Base-by-base conservation (phyloP, 1,140 invertebrate species). In the Xylocopa sonorina region DNA sequence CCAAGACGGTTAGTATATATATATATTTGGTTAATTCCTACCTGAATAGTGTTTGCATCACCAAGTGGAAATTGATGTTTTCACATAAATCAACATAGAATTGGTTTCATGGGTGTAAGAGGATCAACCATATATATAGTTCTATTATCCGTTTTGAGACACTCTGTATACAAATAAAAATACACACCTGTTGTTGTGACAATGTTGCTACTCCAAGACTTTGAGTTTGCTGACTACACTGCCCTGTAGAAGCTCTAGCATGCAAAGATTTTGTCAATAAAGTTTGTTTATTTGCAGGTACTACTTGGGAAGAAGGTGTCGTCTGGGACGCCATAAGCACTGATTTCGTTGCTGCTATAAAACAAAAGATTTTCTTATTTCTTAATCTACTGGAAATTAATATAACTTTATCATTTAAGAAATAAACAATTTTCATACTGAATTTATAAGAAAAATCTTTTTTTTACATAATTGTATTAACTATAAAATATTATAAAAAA, bases 281-380 rank as follows among this genome's bases (percentile, higher is more conserved):
- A 55, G 92, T 92, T 88, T 93, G 92, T 88, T 92, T 93, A 75
- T 92, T 92, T 80, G 88, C 89, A 88, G 89, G 89, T 90, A 91
- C 89, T 81, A 89, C 87, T 89, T 91, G 90, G 79, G 92, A 90
- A 83, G 91, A 91, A 86, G 92, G 82, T 68, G 89, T 86, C 74
- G 91, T 85, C 81, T 93, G 92, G 41, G 90, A 91, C 58, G 92
- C 84, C 92, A 93, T 92, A 81, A 93, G 81, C 89, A 93, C 90
- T 58, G 92, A 92, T 86, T 93, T 92, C 62, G 88, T 92, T 81
- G 91, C 90, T 80, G 90, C 89, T 91, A 86, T 58, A 86, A 74
- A 85, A 76, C 32, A 78, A 4, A 48, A 51, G 6, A 58, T 29
- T 60, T 60, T 60, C 27, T 12, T 41, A 18, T 14, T 73, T 50